Evolutionary conservation across 35 echinoderm and acorn worm genomes (phyloP).

Genomic region (Lytechinus pictus): DNA sequence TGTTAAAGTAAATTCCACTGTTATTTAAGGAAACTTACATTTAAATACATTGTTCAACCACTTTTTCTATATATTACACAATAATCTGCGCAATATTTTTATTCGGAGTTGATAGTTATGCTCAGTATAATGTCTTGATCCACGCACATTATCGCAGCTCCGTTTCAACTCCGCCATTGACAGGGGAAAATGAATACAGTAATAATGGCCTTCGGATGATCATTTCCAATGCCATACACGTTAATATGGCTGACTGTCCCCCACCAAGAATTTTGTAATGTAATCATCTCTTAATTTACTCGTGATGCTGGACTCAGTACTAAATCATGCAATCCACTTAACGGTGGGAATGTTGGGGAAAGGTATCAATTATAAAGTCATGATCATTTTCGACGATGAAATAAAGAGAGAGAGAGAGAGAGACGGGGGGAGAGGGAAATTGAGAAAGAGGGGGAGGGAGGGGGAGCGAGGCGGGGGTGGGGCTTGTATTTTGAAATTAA

Average conservation of each 20-base stretch:
- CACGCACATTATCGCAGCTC: too few species aligned
- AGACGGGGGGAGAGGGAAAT: not conserved
- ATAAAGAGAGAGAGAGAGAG: not conserved
- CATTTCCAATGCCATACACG: not conserved
- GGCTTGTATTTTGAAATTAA: too few species aligned
- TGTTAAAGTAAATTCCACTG: too few species aligned
- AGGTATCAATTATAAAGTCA: not conserved
- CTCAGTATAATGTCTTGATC: too few species aligned
- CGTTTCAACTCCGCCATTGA: too few species aligned
- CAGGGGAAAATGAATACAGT: not conserved
- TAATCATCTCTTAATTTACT: not conserved
- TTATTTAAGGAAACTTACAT: too few species aligned
- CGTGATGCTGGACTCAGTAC: not conserved
- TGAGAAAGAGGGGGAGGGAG: not conserved
- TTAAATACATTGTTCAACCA: too few species aligned
- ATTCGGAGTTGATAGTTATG: too few species aligned
- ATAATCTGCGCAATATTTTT: too few species aligned
- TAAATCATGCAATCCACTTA: conserved; percentile 6
- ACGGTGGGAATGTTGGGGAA: not conserved
- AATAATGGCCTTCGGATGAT: not conserved
- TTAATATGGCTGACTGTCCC: not conserved
- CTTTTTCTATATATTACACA: too few species aligned
- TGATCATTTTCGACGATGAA: not conserved
- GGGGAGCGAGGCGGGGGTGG: too few species aligned
- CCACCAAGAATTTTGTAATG: not conserved